Conservation (phyloP, 2,888 invertebrate genomes). For the Noctua comes region DNA sequence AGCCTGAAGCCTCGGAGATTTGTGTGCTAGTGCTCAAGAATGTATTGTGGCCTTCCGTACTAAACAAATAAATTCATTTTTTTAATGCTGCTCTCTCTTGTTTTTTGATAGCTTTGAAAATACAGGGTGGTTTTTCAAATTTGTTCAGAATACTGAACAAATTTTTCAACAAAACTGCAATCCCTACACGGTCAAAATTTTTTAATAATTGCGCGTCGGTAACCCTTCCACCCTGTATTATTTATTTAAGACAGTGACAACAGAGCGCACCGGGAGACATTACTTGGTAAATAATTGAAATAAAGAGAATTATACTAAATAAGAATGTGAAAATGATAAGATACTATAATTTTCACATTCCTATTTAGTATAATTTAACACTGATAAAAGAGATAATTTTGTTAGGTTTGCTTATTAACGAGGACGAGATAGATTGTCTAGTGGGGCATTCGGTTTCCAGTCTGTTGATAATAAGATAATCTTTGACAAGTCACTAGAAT, state of each 20-base stretch:
- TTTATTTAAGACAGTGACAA: neutral
- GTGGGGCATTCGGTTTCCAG: neutral
- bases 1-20: neutral
- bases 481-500: constrained; percentile 13
- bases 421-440: constrained; percentile 4
- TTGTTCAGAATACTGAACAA: too few species aligned
- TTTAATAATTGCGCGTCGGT: neutral
- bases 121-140: too few species aligned
- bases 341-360: too few species aligned
- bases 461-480: constrained; percentile 29
- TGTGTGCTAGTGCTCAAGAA: neutral
- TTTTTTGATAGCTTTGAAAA: neutral
- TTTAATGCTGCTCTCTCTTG: neutral
- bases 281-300: neutral
- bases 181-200: neutral
- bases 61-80: neutral
- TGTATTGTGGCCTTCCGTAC: neutral
- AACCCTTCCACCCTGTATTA: neutral
- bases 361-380: neutral
- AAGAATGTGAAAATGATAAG: neutral
- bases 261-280: neutral
- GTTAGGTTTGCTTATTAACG: constrained; percentile 18
- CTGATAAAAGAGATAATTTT: constrained; percentile 15
- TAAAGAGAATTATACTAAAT: neutral
- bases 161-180: neutral